Percentiles rank a stretch among this genome's conserved stretches.
These are phyloP conservation scores for Australoheros scitulus DNA, from an alignment of 2,113 vertebrate genomes.

Conservation along the genomic window DNA sequence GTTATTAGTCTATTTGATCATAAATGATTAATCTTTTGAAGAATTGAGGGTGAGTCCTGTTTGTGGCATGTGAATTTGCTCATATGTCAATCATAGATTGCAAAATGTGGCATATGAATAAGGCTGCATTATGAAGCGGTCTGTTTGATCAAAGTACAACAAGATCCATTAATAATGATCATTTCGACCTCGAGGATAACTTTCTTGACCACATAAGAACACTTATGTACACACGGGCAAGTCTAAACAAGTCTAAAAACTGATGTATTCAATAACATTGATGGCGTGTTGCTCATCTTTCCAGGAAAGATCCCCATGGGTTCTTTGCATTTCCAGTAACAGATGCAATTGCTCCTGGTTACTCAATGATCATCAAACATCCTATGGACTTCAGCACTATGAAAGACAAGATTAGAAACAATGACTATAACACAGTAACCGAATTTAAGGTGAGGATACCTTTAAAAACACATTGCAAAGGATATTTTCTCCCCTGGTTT, in stretches of 20 bases:
- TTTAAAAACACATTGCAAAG: neutral
- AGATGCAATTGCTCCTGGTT: constrained; percentile 96
- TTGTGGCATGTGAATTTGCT: neutral
- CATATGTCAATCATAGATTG: neutral
- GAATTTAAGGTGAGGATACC: constrained; percentile 90
- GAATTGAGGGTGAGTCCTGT: neutral
- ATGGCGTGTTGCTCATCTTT: constrained; percentile 33
- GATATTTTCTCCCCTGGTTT: neutral
- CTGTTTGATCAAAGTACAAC: neutral
- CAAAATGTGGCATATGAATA: neutral
- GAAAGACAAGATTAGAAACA: constrained; percentile 94
- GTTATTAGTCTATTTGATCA: neutral
- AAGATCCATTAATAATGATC: neutral
- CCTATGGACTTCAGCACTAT: constrained; percentile 99
- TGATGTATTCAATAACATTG: neutral
- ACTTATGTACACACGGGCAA: neutral
- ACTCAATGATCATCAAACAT: constrained; percentile 98
- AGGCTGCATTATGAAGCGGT: neutral
- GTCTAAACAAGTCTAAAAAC: neutral
- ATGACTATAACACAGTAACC: constrained; percentile 96
- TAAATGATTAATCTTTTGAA: neutral
- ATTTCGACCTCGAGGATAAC: neutral
- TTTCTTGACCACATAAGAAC: neutral
- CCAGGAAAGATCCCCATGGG: constrained; percentile 95
- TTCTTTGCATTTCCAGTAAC: constrained; percentile 98